phyloP scores from a whole-genome alignment of 1,140 invertebrate genomes.

The Drosophila nebulosa region DNA sequence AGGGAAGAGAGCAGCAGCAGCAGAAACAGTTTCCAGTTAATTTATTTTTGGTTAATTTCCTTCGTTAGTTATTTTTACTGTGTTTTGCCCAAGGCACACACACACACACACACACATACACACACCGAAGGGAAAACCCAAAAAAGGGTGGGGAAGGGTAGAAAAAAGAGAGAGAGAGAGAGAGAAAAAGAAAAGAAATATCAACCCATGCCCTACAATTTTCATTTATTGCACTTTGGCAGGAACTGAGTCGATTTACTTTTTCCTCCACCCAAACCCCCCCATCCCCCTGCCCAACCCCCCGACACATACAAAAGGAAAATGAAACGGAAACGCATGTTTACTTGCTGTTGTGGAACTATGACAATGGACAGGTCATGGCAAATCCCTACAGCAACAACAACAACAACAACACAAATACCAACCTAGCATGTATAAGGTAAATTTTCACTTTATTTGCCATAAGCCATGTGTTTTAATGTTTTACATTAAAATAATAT shows the following conservation, averaged over 20 bases:
- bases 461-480: neutral
- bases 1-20: neutral
- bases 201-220: conserved; percentile 16
- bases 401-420: neutral
- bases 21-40: conserved; percentile 53
- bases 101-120: neutral
- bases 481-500: conserved; percentile 2
- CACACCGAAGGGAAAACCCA: neutral
- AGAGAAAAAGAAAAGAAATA: neutral
- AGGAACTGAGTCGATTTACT: conserved; percentile 53
- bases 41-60: conserved; percentile 76
- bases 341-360: conserved; percentile 9
- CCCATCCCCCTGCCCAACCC: neutral
- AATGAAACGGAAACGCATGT: neutral
- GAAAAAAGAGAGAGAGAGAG: neutral
- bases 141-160: neutral
- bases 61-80: conserved; percentile 71
- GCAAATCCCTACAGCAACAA: neutral
- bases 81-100: conserved; percentile 32
- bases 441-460: neutral
- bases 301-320: neutral
- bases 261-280: neutral
- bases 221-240: conserved; percentile 68
- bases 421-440: neutral
- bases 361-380: conserved; percentile 9